phyloP scores from a whole-genome alignment of 1,140 invertebrate genomes.

The Drosophila suzukii region DNA sequence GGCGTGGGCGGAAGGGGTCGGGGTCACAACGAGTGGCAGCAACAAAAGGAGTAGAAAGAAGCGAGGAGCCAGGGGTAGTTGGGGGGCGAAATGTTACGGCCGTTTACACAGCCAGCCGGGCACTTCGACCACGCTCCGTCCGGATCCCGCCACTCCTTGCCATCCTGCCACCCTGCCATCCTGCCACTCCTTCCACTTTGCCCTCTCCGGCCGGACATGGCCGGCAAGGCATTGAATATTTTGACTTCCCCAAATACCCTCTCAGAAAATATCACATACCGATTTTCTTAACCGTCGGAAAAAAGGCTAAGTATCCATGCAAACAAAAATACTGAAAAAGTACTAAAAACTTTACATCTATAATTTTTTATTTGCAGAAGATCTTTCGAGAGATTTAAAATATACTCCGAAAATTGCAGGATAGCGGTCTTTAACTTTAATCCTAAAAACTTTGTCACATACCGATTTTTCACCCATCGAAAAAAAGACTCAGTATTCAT shows the following conservation, averaged over 20 bases:
- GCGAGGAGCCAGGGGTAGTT: neutral
- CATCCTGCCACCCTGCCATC: neutral
- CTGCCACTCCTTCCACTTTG: conserved; percentile 7
- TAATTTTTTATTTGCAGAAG: too few relatives aligned
- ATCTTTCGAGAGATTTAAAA: too few relatives aligned
- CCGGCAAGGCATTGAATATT: conserved; percentile 55
- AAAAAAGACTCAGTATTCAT: too few relatives aligned
- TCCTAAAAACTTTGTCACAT: too few relatives aligned
- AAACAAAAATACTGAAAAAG: too few relatives aligned
- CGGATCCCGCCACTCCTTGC: conserved; percentile 29
- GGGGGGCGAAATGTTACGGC: conserved; percentile 70
- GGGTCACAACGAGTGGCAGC: conserved; percentile 17
- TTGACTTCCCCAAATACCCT: conserved; percentile 47
- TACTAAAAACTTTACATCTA: too few relatives aligned
- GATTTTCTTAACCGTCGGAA: too few relatives aligned
- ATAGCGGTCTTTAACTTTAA: too few relatives aligned
- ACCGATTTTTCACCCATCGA: too few relatives aligned
- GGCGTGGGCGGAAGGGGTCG: neutral
- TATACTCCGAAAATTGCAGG: too few relatives aligned
- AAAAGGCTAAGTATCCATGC: too few relatives aligned
- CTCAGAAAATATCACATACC: neutral
- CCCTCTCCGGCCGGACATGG: conserved; percentile 37
- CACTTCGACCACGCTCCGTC: conserved; percentile 44
- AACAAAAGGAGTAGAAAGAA: conserved; percentile 36
- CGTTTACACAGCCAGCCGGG: conserved; percentile 72